A percentile compares a stretch with the other conserved stretches of the same genome.
These are phyloP conservation scores for Drosophila macrothrix DNA, from an alignment of 2,888 invertebrate genomes.

Conservation along the genomic window DNA sequence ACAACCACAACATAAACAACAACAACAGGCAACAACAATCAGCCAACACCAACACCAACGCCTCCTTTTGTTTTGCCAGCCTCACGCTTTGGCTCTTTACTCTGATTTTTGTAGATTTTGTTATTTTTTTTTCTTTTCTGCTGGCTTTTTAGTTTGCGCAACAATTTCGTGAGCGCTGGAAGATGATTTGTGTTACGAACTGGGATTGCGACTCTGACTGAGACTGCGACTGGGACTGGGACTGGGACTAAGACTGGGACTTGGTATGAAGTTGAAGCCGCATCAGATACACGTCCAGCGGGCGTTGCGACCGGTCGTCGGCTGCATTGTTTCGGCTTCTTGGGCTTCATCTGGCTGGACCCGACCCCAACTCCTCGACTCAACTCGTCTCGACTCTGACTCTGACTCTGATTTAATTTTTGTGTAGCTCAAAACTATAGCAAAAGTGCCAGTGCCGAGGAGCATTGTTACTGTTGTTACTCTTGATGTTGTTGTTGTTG, in stretches of 20 bases:
- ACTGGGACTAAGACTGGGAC: constrained; percentile 9
- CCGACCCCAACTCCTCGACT: constrained; percentile 29
- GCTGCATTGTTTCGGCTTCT: constrained; percentile 67
- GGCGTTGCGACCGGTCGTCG: constrained; percentile 76
- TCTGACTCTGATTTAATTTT: constrained; percentile 74
- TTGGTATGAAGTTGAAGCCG: constrained; percentile 56
- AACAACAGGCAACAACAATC: constrained; percentile 63
- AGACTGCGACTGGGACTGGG: constrained; percentile 19
- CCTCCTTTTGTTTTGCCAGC: constrained; percentile 80
- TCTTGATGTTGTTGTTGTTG: constrained; percentile 24
- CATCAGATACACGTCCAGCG: constrained; percentile 81
- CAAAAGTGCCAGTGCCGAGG: constrained; percentile 38
- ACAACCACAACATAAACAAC: constrained; percentile 27
- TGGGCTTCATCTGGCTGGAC: constrained; percentile 43
- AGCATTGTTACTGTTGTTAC: constrained; percentile 61
- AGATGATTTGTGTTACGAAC: constrained; percentile 82
- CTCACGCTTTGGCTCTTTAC: constrained; percentile 79
- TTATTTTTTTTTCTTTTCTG: constrained; percentile 42
- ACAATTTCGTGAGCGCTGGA: constrained; percentile 84
- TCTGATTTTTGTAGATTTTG: constrained; percentile 67
- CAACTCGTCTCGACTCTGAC: constrained; percentile 45
- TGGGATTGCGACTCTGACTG: constrained; percentile 57
- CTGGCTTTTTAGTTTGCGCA: constrained; percentile 77
- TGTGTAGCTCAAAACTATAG: constrained; percentile 59
- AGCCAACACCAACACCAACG: constrained; percentile 80